Evolutionary conservation across 2,888 invertebrate species (phyloP).

Genomic region (Chaitophorus viminalis): DNA sequence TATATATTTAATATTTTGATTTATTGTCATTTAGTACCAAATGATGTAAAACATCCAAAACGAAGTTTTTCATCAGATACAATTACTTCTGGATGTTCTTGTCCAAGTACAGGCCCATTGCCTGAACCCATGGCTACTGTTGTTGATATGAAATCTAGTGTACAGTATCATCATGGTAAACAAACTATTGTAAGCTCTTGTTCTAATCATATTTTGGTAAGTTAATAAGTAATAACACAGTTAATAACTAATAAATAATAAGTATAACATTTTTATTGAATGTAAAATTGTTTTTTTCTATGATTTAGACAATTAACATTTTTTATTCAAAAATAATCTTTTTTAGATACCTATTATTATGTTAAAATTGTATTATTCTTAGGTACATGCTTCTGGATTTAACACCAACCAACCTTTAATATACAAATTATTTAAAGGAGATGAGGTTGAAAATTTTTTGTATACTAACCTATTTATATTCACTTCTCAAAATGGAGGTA

Average conservation of each 20-base stretch:
- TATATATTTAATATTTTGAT: neutral
- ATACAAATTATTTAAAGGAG: conserved; percentile 48
- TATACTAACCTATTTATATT: conserved; percentile 53
- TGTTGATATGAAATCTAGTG: conserved; percentile 46
- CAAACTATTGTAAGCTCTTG: conserved; percentile 52
- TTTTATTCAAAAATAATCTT: neutral
- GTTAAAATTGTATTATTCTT: neutral
- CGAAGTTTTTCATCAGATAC: conserved; percentile 57
- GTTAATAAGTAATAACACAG: conserved; percentile 1
- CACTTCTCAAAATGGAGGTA: conserved; percentile 44
- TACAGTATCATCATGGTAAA: conserved; percentile 51
- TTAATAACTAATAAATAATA: too few relatives aligned
- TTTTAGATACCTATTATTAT: neutral
- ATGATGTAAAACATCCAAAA: conserved; percentile 54
- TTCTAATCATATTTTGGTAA: conserved; percentile 57
- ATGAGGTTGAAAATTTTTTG: conserved; percentile 40
- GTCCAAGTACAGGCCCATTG: conserved; percentile 52
- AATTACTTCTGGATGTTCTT: conserved; percentile 55
- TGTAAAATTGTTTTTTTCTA: neutral
- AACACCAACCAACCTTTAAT: conserved; percentile 48
- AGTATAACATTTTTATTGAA: neutral
- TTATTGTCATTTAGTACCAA: conserved; percentile 30
- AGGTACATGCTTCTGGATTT: conserved; percentile 58
- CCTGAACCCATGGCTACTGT: conserved; percentile 48
- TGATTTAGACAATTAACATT: neutral